Conservation (phyloP, 2,888 invertebrate genomes). For the Heteromurus nitidus region DNA sequence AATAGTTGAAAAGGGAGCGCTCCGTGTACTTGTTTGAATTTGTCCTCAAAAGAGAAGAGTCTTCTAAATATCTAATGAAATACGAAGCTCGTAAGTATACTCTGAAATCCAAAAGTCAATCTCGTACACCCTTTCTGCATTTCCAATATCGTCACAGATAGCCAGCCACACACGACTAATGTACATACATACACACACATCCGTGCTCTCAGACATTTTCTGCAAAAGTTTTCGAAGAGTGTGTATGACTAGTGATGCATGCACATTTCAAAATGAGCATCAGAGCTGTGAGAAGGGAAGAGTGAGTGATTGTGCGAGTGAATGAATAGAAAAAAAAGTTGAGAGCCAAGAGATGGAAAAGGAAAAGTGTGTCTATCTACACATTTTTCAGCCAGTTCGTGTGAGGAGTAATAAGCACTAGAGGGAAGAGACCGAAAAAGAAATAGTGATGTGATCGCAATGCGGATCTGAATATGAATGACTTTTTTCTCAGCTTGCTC, state of each 20-base stretch:
- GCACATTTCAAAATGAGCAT: too few species aligned
- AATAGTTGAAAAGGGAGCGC: not conserved
- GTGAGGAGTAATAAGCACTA: not conserved
- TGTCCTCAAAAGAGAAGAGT: not conserved
- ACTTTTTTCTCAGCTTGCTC: not conserved
- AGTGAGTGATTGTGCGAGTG: too few species aligned
- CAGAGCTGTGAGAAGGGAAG: too few species aligned
- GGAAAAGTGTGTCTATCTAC: not conserved
- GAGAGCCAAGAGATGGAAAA: not conserved
- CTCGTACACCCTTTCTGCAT: too few species aligned
- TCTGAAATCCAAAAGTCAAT: not conserved
- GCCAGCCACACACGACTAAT: too few species aligned
- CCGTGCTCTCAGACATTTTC: too few species aligned
- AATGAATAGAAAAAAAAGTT: not conserved
- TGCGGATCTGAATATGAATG: conserved; percentile 12
- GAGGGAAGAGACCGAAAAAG: not conserved
- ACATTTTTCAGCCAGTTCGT: not conserved
- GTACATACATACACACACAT: too few species aligned
- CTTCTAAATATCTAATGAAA: conserved; percentile 4
- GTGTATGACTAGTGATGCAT: too few species aligned
- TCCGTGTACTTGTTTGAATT: not conserved
- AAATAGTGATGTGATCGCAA: conserved; percentile 4
- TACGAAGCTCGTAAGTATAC: not conserved
- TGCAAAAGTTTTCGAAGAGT: too few species aligned
- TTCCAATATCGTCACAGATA: too few species aligned